phyloP scores from a whole-genome alignment of 1,140 invertebrate genomes.

The Drosophila carrolli region DNA sequence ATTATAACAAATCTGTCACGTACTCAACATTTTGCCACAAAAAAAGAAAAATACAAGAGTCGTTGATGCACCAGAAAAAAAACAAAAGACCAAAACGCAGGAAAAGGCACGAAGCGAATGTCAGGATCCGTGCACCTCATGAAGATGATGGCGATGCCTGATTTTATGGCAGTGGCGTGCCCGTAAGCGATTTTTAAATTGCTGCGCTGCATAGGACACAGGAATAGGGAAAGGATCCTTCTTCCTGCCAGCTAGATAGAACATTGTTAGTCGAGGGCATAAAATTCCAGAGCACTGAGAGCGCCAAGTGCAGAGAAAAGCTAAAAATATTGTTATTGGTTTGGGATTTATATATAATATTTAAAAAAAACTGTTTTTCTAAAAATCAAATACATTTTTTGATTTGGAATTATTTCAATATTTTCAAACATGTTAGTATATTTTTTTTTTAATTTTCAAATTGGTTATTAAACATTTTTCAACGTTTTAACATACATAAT shows the following conservation, averaged over 20 bases:
- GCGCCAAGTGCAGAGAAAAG: background rate
- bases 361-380: too few species aligned
- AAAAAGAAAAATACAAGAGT: constrained; percentile 25
- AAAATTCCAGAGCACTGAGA: constrained; percentile 17
- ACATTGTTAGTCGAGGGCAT: constrained; percentile 49
- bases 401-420: background rate
- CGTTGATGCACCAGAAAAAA: constrained; percentile 4
- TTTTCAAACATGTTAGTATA: too few species aligned
- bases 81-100: constrained; percentile 51
- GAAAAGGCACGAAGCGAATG: constrained; percentile 63
- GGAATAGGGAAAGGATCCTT: constrained; percentile 22
- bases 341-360: background rate
- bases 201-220: constrained; percentile 65
- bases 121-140: constrained; percentile 39
- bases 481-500: too few species aligned
- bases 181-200: constrained; percentile 76
- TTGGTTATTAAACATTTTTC: too few species aligned
- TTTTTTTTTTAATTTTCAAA: too few species aligned
- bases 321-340: background rate
- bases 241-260: constrained; percentile 27
- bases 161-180: constrained; percentile 74
- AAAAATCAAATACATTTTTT: too few species aligned
- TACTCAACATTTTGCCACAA: constrained; percentile 57
- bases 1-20: constrained; percentile 79
- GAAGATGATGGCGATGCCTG: constrained; percentile 61